Conservation (phyloP, 2,797 vertebrate species). For the Capromys pilorides region DNA sequence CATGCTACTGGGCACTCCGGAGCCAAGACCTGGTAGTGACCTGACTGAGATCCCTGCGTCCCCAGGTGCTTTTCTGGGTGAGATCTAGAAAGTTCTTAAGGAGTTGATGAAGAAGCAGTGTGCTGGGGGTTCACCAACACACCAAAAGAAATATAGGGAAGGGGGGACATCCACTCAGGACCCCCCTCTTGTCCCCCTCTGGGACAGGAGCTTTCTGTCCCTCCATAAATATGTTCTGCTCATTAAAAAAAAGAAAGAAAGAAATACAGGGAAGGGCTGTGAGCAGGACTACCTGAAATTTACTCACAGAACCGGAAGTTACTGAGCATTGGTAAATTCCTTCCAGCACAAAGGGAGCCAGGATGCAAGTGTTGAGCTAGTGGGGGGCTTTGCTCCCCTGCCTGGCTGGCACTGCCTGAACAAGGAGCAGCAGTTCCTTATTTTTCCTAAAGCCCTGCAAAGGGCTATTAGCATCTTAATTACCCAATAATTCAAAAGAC, state of each 20-base stretch:
- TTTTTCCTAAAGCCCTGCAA: conserved; percentile 3
- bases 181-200: too few relatives aligned
- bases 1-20: background rate
- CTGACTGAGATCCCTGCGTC: rapidly evolving
- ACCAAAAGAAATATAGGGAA: conserved; percentile 31
- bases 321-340: conserved; percentile 19
- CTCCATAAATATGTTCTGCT: too few relatives aligned
- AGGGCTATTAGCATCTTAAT: conserved; percentile 73
- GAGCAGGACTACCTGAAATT: background rate
- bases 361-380: conserved; percentile 18
- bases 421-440: conserved; percentile 31
- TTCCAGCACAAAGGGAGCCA: background rate
- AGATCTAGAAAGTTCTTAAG: background rate
- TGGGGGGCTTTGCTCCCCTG: background rate
- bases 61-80: rapidly evolving
- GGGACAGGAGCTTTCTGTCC: too few relatives aligned
- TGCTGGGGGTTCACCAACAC: background rate
- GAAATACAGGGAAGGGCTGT: too few relatives aligned
- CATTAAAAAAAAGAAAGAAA: too few relatives aligned
- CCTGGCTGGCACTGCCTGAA: background rate
- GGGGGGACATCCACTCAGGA: too few relatives aligned
- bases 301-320: conserved; percentile 17
- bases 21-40: rapidly evolving
- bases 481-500: conserved; percentile 48
- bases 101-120: conserved; percentile 22